Evolutionary conservation across 2,113 vertebrate genomes (phyloP).

Genomic region (Burhinus bistriatus): DNA sequence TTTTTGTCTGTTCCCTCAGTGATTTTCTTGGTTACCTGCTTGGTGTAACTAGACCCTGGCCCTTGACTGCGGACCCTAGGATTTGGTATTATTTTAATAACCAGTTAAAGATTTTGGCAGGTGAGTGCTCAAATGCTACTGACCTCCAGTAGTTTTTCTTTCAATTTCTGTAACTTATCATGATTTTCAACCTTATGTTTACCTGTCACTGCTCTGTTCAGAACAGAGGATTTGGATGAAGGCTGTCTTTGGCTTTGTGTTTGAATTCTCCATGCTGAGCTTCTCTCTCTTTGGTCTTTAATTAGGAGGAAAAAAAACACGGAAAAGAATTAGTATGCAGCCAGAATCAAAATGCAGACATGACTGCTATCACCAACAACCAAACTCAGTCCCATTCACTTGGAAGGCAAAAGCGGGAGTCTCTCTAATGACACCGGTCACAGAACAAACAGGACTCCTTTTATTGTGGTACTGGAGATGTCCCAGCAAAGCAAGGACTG

Average conservation of each 20-base stretch:
- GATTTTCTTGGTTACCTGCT: neutral
- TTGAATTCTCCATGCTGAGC: neutral
- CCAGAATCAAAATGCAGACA: neutral
- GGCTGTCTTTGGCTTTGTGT: neutral
- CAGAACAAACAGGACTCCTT: too few species aligned
- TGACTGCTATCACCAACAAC: neutral
- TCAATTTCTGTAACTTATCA: neutral
- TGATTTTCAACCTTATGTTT: constrained; percentile 37
- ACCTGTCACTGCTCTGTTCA: neutral
- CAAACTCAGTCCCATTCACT: neutral
- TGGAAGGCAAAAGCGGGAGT: too few species aligned
- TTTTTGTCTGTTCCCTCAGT: neutral
- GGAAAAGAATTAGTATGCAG: neutral
- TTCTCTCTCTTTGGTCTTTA: constrained; percentile 20
- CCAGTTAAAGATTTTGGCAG: neutral
- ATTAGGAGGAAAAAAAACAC: neutral
- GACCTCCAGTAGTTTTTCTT: neutral
- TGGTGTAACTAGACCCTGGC: too few species aligned
- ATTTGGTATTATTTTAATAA: neutral
- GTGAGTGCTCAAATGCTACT: too few species aligned
- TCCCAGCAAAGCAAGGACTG: too few species aligned
- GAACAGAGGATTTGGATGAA: neutral
- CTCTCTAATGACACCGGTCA: too few species aligned
- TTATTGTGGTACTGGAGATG: too few species aligned
- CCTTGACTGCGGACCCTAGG: neutral